These are phyloP conservation scores for Megaptera novaeangliae DNA, from an alignment of 2,113 vertebrate genomes.

Conservation along the genomic window DNA sequence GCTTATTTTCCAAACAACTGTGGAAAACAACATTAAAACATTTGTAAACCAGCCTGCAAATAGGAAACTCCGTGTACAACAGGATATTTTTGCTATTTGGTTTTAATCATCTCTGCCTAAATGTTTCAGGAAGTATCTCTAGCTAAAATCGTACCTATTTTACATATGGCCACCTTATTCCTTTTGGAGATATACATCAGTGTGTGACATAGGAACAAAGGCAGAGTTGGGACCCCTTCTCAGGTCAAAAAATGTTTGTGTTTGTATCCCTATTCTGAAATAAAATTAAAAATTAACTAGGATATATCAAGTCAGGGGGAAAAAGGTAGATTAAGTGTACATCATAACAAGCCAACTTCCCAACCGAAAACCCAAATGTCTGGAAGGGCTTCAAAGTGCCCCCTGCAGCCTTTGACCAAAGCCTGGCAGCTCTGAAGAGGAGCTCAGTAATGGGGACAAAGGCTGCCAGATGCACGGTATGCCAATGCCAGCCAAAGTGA, in stretches of 20 bases:
- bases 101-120: slow-evolving; percentile 47
- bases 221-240: neutral
- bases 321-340: neutral
- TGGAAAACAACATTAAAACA: slow-evolving; percentile 38
- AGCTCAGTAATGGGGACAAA: neutral
- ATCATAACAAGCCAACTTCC: neutral
- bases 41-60: slow-evolving; percentile 36
- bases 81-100: slow-evolving; percentile 30
- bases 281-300: slow-evolving; percentile 6
- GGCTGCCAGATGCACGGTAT: slow-evolving; percentile 13
- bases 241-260: neutral
- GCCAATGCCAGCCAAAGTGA: slow-evolving; percentile 27
- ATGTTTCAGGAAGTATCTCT: neutral
- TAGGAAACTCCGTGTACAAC: neutral
- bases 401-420: slow-evolving; percentile 23
- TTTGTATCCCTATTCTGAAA: neutral
- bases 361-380: slow-evolving; percentile 8
- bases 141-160: slow-evolving; percentile 8
- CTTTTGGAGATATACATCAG: neutral
- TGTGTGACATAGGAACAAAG: neutral
- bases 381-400: slow-evolving; percentile 54
- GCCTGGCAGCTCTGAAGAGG: slow-evolving; percentile 36
- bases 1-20: slow-evolving; percentile 48
- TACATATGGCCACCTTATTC: neutral
- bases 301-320: neutral